Evolutionary conservation across 1,140 invertebrate species (phyloP), one percentile per base, ranked within the genome.

Genomic region (Euglossa dilemma): DNA sequence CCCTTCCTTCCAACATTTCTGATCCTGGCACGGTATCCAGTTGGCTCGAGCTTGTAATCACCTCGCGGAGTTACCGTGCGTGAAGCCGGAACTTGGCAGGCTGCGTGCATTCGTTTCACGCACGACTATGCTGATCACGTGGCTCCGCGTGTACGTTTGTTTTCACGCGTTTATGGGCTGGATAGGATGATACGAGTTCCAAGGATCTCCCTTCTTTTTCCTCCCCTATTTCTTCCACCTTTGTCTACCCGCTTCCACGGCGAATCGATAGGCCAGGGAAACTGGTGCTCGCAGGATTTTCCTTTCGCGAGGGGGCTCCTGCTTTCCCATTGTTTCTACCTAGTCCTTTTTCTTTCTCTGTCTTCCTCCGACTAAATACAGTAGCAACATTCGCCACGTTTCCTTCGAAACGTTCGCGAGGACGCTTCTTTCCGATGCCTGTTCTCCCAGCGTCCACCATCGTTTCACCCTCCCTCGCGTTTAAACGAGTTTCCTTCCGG

Each of bases 11-110:
- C 52, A 52, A 73, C 47, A 78, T 82, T 54, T 64, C 61, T 80
- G 87, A 91, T 91, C 85, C 91, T 92, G 91, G 91, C 90, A 90
- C 87, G 72, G 86, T 80, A 88, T 90, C 86, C 87, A 90, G 80
- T 92, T 93, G 92, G 92, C 92, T 92, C 88, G 20, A 64, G 71
- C 77, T 72, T 75, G 87, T 92, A 92, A 93, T 93, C 92, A 91
- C 89, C 90, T 79, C 83, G 82, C 81, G 70, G 85, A 77, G 90
- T 89, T 91, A 88, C 90, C 90, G 87, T 91, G 90, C 88, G 91
- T 91, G 91, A 91, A 92, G 91, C 83, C 84, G 84, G 72, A 91
- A 92, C 89, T 93, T 93, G 91, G 91, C 91, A 90, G 78, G 81
- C 83, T 43, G 71, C 61, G 72, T 78, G 87, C 87, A 89, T 89